phyloP scores from a whole-genome alignment of 2,888 invertebrate genomes.

The Dexiosoma caninum region DNA sequence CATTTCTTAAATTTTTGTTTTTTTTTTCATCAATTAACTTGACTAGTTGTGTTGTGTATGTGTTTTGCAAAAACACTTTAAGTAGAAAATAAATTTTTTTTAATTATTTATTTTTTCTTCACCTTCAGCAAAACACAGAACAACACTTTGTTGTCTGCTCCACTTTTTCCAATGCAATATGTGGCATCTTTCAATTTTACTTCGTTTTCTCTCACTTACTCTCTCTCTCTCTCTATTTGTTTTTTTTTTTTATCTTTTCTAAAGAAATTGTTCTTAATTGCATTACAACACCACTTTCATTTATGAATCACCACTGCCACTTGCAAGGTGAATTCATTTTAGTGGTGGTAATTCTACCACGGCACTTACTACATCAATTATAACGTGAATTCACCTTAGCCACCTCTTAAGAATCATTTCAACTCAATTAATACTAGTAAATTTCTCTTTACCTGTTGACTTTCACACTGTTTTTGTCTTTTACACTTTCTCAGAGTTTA shows the following conservation, averaged over 20 bases:
- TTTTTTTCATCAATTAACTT: not conserved
- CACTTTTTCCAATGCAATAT: not conserved
- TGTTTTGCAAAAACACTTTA: conserved; percentile 5
- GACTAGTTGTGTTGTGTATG: not conserved
- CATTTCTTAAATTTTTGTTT: not conserved
- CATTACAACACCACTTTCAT: conserved; percentile 9
- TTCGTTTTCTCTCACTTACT: too few relatives aligned
- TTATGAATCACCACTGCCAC: conserved; percentile 26
- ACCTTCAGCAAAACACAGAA: not conserved
- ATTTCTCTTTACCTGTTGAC: conserved; percentile 26
- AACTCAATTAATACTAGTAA: not conserved
- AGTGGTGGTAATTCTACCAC: too few relatives aligned
- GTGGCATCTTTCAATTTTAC: not conserved
- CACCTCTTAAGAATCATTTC: not conserved
- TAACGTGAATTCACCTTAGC: too few relatives aligned
- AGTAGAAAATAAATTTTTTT: not conserved
- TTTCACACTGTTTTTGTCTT: not conserved
- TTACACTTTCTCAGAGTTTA: not conserved
- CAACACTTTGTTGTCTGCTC: not conserved
- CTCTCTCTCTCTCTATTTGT: not conserved
- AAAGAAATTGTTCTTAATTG: not conserved
- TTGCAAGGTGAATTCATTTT: too few relatives aligned
- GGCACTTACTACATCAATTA: too few relatives aligned
- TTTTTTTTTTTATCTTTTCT: not conserved
- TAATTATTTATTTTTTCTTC: not conserved